Evolutionary conservation across 1,140 invertebrate genomes (phyloP), one percentile per base, ranked within the genome.

Genomic region (Danaus melanippus): DNA sequence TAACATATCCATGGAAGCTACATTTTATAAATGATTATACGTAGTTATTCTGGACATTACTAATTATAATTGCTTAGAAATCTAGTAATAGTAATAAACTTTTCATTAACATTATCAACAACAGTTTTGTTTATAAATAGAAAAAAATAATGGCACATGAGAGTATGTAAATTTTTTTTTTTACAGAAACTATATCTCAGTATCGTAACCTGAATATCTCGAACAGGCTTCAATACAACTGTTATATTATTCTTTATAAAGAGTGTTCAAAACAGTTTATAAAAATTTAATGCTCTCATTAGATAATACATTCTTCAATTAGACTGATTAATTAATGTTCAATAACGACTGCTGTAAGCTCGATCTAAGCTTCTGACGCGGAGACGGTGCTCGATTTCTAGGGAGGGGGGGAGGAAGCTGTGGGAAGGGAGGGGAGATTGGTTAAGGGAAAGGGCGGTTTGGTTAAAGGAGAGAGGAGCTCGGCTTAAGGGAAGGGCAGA

Each of bases 291-390:
- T 32, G 45, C 41, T 41, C 32, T 53, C 32, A 43, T 12, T 42
- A 49, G 41, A 49, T n/a, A n/a, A n/a, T n/a, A n/a, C n/a, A n/a
- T 21, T 56, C 50, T 50, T 50, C 47, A 11, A 46, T 12, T 45
- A 12, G 15, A 21, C 45, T 45, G 50, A 32, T 17, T 8, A 50
- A 44, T 21, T 7, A 10, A 10, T 46, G 39, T 50, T 58, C 61
- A 77, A 54, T 81, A 77, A 42, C 71, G 74, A 50, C 72, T 68
- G 42, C 57, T 65, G 58, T 76, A 74, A 46, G 71, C 57, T 66
- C 81, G 67, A 52, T 84, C 79, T 50, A 84, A 69, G 44, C 79
- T 82, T 42, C 76, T 66, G 12, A 76, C 76, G 42, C 79, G 71
- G n/a, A 69, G 50, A 12, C 67, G 75, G 42, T 60, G 58, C 46